phyloP scores from a whole-genome alignment of 37 sponge, comb jelly and placozoan genomes.

The Halichondria panicea region DNA sequence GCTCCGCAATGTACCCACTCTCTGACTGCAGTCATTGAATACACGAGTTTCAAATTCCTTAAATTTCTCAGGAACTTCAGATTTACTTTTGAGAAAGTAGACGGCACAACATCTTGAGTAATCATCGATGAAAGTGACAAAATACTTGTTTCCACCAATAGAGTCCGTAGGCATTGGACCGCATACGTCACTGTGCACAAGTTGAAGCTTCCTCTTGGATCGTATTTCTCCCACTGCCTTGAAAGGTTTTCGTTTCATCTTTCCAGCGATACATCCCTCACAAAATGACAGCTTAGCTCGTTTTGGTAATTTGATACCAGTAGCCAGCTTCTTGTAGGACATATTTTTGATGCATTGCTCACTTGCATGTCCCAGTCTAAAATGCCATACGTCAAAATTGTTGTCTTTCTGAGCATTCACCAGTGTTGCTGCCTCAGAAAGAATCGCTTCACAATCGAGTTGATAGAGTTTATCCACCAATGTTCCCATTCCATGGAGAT shows the following conservation, averaged over 20 bases:
- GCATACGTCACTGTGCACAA: constrained; percentile 52
- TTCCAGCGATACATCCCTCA: constrained; percentile 48
- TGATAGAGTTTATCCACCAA: constrained; percentile 42
- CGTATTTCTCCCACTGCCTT: constrained; percentile 30
- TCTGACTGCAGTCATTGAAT: constrained; percentile 26
- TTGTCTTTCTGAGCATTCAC: background rate
- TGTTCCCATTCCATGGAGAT: constrained; percentile 44
- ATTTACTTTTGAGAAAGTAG: constrained; percentile 52
- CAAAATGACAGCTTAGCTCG: constrained; percentile 30
- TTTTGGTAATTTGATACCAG: constrained; percentile 21
- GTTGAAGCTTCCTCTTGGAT: constrained; percentile 20
- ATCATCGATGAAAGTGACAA: constrained; percentile 63
- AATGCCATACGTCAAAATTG: constrained; percentile 51
- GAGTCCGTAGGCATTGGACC: constrained; percentile 64
- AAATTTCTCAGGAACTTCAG: constrained; percentile 45
- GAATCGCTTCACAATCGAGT: constrained; percentile 39
- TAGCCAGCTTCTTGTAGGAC: constrained; percentile 5
- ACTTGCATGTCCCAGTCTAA: constrained; percentile 47
- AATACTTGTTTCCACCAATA: constrained; percentile 58
- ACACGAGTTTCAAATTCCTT: constrained; percentile 54
- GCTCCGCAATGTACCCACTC: constrained; percentile 23
- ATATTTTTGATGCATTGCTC: constrained; percentile 5
- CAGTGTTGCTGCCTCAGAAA: constrained; percentile 6
- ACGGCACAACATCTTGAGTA: constrained; percentile 44
- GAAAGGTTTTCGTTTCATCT: constrained; percentile 28